Conservation (phyloP, 2,113 vertebrate genomes). For the Centropristis striata region DNA sequence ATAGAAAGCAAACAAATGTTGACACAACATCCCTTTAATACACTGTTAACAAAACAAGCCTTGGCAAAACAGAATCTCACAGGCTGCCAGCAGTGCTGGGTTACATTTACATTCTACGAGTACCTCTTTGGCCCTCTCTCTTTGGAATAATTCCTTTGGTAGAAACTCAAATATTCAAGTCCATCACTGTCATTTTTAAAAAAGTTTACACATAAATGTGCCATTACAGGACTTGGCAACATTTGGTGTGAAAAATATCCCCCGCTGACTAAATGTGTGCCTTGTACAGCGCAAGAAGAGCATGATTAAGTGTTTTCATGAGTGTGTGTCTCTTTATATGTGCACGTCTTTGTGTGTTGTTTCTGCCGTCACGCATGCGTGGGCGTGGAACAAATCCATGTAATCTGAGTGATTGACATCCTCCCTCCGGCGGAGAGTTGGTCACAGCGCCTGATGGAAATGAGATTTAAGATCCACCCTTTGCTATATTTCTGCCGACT, state of each 20-base stretch:
- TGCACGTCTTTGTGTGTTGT: slow-evolving; percentile 42
- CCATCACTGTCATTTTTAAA: slow-evolving; percentile 40
- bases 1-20: not conserved
- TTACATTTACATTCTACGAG: not conserved
- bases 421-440: slow-evolving; percentile 54
- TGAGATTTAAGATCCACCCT: slow-evolving; percentile 48
- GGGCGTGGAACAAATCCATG: slow-evolving; percentile 72
- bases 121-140: not conserved
- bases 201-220: slow-evolving; percentile 60
- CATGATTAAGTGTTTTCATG: slow-evolving; percentile 63
- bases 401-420: slow-evolving; percentile 80
- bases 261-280: slow-evolving; percentile 51
- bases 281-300: slow-evolving; percentile 51
- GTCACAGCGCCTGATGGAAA: slow-evolving; percentile 58
- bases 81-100: not conserved
- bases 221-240: slow-evolving; percentile 54
- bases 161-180: slow-evolving; percentile 23
- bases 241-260: slow-evolving; percentile 58
- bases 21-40: slow-evolving; percentile 1
- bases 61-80: not conserved
- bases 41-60: not conserved
- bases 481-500: slow-evolving; percentile 36
- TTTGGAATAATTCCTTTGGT: not conserved
- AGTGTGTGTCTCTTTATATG: slow-evolving; percentile 47
- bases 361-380: slow-evolving; percentile 54